Evolutionary conservation across 1,140 invertebrate genomes (phyloP).

Genomic region (Drosophila ananassae): DNA sequence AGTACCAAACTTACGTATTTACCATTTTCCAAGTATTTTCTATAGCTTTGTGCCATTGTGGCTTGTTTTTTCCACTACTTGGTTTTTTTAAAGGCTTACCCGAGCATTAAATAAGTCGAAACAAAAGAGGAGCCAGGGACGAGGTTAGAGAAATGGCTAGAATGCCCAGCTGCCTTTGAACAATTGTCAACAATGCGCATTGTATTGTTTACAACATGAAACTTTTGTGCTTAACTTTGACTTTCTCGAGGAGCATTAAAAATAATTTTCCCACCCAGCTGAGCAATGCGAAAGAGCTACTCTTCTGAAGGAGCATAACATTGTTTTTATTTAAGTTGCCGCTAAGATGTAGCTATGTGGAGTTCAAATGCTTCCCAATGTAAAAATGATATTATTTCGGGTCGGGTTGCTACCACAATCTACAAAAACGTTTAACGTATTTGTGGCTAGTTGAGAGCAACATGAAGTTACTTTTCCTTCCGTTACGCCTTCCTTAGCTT

Average conservation of each 20-base stretch:
- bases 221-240: constrained; percentile 65
- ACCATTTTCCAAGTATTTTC: constrained; percentile 75
- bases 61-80: constrained; percentile 23
- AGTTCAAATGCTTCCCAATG: neutral
- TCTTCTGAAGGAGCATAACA: constrained; percentile 19
- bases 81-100: constrained; percentile 65
- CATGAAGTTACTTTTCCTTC: too few species aligned
- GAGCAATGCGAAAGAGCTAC: constrained; percentile 48
- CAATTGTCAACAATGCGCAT: constrained; percentile 74
- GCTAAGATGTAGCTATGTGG: neutral
- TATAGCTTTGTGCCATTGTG: constrained; percentile 71
- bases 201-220: constrained; percentile 68
- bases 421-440: too few species aligned
- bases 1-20: constrained; percentile 72
- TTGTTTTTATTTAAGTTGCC: constrained; percentile 22
- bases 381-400: too few species aligned
- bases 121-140: constrained; percentile 6
- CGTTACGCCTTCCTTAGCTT: neutral
- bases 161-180: constrained; percentile 47
- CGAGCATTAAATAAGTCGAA: constrained; percentile 78
- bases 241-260: constrained; percentile 56
- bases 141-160: constrained; percentile 12
- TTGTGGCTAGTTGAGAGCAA: too few species aligned
- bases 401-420: too few species aligned
- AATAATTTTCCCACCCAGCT: constrained; percentile 58